Conservation (phyloP, 2,888 invertebrate genomes). For the Heliothis peltigera region DNA sequence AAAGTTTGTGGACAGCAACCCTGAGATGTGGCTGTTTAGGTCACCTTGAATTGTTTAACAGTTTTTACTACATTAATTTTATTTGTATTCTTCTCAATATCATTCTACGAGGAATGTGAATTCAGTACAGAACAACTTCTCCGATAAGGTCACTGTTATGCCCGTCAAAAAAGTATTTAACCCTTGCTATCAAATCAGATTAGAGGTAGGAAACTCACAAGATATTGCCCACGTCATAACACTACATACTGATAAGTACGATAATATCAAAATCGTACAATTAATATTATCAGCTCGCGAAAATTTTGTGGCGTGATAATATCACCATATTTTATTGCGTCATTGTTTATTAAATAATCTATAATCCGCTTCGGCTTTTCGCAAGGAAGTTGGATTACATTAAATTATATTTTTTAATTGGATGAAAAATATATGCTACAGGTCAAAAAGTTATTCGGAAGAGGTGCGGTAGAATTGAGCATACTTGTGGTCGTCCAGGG, state of each 20-base stretch:
- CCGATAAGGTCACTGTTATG: neutral
- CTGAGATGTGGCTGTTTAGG: too few species aligned
- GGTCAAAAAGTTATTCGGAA: too few species aligned
- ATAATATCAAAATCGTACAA: constrained; percentile 18
- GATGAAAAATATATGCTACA: too few species aligned
- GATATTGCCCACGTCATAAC: constrained; percentile 1
- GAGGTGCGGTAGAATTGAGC: too few species aligned
- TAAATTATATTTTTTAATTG: too few species aligned
- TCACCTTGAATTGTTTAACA: too few species aligned
- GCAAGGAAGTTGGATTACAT: too few species aligned
- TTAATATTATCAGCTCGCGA: constrained; percentile 15
- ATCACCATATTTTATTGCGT: neutral
- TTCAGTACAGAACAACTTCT: neutral
- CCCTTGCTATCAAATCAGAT: constrained; percentile 4
- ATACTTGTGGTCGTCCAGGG: too few species aligned
- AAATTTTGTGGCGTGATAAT: constrained; percentile 15
- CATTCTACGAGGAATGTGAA: too few species aligned
- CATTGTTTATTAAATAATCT: neutral
- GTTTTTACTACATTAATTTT: too few species aligned
- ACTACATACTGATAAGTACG: constrained; percentile 29
- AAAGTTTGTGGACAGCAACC: too few species aligned
- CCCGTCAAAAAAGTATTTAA: neutral
- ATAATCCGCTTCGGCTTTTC: neutral
- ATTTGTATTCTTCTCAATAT: too few species aligned
- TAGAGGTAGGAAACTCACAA: constrained; percentile 11